Base-by-base conservation (phyloP, 2,888 invertebrate species). In the Melinopterus prodromus region DNA sequence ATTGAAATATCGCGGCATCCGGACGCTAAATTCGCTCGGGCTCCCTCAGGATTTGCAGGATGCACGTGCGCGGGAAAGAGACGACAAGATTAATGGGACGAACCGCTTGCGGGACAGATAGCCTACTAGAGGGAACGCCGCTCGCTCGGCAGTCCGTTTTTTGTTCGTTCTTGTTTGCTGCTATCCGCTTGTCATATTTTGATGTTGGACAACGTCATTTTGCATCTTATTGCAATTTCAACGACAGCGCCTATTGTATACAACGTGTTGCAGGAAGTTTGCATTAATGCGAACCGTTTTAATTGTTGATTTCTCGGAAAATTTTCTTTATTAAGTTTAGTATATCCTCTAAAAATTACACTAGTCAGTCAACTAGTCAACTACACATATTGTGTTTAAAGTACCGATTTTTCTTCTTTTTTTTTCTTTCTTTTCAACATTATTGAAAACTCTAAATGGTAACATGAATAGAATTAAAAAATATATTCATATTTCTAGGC, bases 1-100 rank as follows among this genome's bases (percentile, higher is more conserved):
- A 87, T 86, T 88, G 87, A 88, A 87, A 88, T 88, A 88, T 88
- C 85, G 86, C 86, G 84, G 84, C 84, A 84, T 84, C 84, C 85
- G 84, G 86, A 87, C 86, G 87, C 84, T 87, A 87, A 88, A 88
- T 88, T 88, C 86, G 85, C 85, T 86, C 53, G 12, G 85, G 86
- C 86, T 87, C 87, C 87, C 83, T 79, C 70, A 86, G 82, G 83
- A 84, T 85, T 86, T 85, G 53, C 53, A 53, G 82, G 82, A 83
- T 82, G 84, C 81, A 81, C 83, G 82, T 82, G 84, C 84, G 86
- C 83, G 84, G 85, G 85, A 86, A 86, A 85, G 85, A 86, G 87
- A 87, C 86, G 85, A 85, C 85, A 85, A 86, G 87, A 87, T 87
- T 87, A 87, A 87, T 87, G 85, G 84, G 82, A 78, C 79, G 80